Evolutionary conservation across 2,888 invertebrate species (phyloP).

Genomic region (Enoplolaimus lenunculus): DNA sequence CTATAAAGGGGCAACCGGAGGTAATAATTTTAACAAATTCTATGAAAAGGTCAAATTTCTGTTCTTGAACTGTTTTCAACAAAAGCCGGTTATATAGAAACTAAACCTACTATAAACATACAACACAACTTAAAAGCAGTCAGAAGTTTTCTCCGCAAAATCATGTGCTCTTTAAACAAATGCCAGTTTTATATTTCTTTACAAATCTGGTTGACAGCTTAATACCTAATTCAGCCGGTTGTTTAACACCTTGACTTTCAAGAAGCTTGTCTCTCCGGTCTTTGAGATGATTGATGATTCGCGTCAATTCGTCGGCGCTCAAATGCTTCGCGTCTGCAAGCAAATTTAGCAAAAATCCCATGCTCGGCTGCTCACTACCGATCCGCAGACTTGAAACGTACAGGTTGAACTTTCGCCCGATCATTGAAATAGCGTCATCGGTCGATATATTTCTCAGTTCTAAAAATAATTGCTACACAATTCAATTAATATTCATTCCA

Average conservation of each 20-base stretch:
- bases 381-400: slow-evolving; percentile 33
- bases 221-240: neutral
- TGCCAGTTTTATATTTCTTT: too few species aligned
- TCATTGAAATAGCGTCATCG: slow-evolving; percentile 68
- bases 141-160: too few species aligned
- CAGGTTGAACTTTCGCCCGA: slow-evolving; percentile 48
- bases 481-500: too few species aligned
- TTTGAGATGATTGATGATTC: slow-evolving; percentile 51
- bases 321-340: slow-evolving; percentile 60
- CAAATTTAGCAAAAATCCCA: slow-evolving; percentile 56
- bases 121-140: too few species aligned
- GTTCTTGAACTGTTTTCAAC: too few species aligned
- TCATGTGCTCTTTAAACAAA: too few species aligned
- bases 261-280: slow-evolving; percentile 60
- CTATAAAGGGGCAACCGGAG: too few species aligned
- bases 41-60: too few species aligned
- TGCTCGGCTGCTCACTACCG: slow-evolving; percentile 30
- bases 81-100: too few species aligned
- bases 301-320: slow-evolving; percentile 38
- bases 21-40: too few species aligned
- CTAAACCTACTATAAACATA: too few species aligned
- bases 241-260: slow-evolving; percentile 56
- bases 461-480: slow-evolving; percentile 42
- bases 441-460: slow-evolving; percentile 91
- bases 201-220: too few species aligned